A percentile compares a stretch with the other conserved stretches of the same genome.
phyloP scores from a whole-genome alignment of 2,888 invertebrate genomes.

The Latrodectus hesperus region DNA sequence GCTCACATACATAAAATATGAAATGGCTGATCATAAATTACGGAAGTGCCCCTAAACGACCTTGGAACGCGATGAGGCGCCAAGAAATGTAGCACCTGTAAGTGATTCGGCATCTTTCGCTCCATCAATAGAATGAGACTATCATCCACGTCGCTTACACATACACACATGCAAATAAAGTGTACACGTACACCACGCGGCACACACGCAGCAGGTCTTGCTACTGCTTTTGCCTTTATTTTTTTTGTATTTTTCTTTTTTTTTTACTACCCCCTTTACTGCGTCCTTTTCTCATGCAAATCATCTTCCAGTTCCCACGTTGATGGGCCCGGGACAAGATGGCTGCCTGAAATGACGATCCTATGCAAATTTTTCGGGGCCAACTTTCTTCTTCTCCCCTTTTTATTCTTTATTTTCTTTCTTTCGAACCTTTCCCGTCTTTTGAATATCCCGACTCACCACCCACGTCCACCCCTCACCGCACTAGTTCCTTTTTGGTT shows the following conservation, averaged over 20 bases:
- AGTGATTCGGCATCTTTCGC: slow-evolving; percentile 53
- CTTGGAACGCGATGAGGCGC: slow-evolving; percentile 43
- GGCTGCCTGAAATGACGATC: slow-evolving; percentile 66
- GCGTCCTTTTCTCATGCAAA: slow-evolving; percentile 65
- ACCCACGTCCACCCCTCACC: slow-evolving; percentile 6
- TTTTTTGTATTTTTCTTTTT: slow-evolving; percentile 38
- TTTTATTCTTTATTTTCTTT: slow-evolving; percentile 66
- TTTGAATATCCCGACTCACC: slow-evolving; percentile 40
- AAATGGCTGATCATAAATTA: slow-evolving; percentile 46
- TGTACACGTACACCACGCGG: slow-evolving; percentile 54
- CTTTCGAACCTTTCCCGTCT: slow-evolving; percentile 49
- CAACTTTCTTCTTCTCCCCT: slow-evolving; percentile 7
- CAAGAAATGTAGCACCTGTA: slow-evolving; percentile 66
- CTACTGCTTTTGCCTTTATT: slow-evolving; percentile 39
- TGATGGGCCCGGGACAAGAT: slow-evolving; percentile 57
- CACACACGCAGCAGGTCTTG: slow-evolving; percentile 9
- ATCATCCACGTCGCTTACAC: slow-evolving; percentile 57
- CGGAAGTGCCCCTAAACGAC: slow-evolving; percentile 11
- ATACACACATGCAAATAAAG: slow-evolving; percentile 62
- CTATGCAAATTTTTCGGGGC: slow-evolving; percentile 66
- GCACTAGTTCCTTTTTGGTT: slow-evolving; percentile 43
- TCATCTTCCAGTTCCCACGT: slow-evolving; percentile 57
- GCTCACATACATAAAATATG: not conserved
- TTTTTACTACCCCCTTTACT: slow-evolving; percentile 28
- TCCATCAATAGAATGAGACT: slow-evolving; percentile 56